These are phyloP conservation scores for Wiebesia pumilae DNA, from an alignment of 1,140 invertebrate species.

Conservation along the genomic window DNA sequence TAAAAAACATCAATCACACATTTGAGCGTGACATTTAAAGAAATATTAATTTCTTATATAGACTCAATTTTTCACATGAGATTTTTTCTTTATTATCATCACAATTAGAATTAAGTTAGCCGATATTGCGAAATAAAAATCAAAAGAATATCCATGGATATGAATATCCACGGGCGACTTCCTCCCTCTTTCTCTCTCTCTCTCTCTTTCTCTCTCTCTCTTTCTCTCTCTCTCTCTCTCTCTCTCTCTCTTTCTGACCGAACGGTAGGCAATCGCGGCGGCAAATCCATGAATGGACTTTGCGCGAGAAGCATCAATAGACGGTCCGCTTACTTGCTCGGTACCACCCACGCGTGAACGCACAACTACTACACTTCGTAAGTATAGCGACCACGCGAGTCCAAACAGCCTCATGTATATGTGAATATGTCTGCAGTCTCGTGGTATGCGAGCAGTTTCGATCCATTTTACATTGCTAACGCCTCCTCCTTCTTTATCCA, in stretches of 20 bases:
- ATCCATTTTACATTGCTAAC: background rate
- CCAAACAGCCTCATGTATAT: background rate
- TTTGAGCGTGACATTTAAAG: too few species aligned
- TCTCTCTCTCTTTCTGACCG: background rate
- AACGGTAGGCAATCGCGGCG: background rate
- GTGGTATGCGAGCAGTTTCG: background rate
- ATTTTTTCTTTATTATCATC: too few species aligned
- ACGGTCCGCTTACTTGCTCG: slow-evolving; percentile 45
- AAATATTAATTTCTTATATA: too few species aligned
- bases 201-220: slow-evolving; percentile 8
- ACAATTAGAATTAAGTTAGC: too few species aligned
- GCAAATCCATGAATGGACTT: slow-evolving; percentile 53
- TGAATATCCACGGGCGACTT: background rate
- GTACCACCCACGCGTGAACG: slow-evolving; percentile 45
- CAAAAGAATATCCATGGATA: background rate
- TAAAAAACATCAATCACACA: too few species aligned
- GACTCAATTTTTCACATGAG: too few species aligned
- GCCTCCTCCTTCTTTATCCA: slow-evolving; percentile 32
- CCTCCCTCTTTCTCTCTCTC: slow-evolving; percentile 11
- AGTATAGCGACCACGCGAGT: background rate
- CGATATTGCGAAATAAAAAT: background rate
- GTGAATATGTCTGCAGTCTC: background rate
- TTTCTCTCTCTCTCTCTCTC: slow-evolving; percentile 18
- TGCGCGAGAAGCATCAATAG: slow-evolving; percentile 34
- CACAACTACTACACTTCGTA: background rate